Percentiles rank a stretch among this genome's conserved stretches.
Evolutionary conservation across 2,888 invertebrate genomes (phyloP).

Genomic region (Barypeithes pellucidus): DNA sequence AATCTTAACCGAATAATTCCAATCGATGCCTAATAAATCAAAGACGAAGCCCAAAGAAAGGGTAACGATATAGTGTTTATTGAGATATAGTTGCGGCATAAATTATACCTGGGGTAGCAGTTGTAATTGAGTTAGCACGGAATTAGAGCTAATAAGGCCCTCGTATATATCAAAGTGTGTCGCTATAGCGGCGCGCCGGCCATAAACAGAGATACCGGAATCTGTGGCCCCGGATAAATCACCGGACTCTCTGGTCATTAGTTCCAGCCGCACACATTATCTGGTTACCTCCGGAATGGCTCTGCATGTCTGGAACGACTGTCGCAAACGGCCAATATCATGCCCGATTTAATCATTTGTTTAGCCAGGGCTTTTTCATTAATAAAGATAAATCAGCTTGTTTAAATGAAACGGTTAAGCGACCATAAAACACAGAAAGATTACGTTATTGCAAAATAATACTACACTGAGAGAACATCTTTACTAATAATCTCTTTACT

Average conservation of each 20-base stretch:
- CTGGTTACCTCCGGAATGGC: constrained; percentile 52
- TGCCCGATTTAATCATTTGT: constrained; percentile 50
- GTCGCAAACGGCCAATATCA: constrained; percentile 48
- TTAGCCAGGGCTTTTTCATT: constrained; percentile 35
- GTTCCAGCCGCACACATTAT: constrained; percentile 68
- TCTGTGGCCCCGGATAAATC: constrained; percentile 68
- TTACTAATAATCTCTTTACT: too few species aligned
- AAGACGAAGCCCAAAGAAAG: constrained; percentile 32
- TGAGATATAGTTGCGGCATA: constrained; percentile 33
- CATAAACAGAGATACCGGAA: constrained; percentile 65
- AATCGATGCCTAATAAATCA: constrained; percentile 41
- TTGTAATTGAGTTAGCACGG: constrained; percentile 53
- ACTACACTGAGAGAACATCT: too few species aligned
- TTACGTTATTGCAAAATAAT: neutral
- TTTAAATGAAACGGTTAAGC: constrained; percentile 9
- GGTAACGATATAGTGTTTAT: constrained; percentile 22
- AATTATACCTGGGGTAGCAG: constrained; percentile 39
- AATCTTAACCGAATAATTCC: constrained; percentile 33
- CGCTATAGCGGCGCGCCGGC: constrained; percentile 57
- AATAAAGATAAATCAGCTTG: constrained; percentile 23
- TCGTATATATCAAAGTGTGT: constrained; percentile 68
- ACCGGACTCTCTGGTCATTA: constrained; percentile 71
- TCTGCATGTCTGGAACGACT: constrained; percentile 48
- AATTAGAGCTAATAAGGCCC: constrained; percentile 69
- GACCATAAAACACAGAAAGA: neutral